Evolutionary conservation across 2,797 vertebrate species (phyloP).

Genomic region (Trematomus bernacchii): DNA sequence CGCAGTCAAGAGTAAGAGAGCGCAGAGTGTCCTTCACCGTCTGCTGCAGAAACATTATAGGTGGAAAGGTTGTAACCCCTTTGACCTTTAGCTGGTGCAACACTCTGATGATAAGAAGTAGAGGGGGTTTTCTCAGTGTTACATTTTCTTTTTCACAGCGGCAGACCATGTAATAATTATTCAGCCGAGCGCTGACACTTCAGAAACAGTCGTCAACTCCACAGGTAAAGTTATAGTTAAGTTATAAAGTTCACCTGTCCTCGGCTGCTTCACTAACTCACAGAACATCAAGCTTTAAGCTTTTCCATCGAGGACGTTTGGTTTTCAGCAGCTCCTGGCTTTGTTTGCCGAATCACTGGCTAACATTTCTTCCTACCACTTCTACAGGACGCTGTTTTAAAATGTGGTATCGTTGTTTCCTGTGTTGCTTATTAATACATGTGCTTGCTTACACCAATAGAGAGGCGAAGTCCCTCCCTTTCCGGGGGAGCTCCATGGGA

Average conservation of each 20-base stretch:
- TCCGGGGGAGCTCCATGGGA: too few species aligned
- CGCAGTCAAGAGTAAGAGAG: too few species aligned
- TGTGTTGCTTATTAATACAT: neutral
- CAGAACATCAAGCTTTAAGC: neutral
- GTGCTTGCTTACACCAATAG: neutral
- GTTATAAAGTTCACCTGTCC: neutral
- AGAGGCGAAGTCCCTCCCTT: too few species aligned
- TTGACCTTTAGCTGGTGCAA: too few species aligned
- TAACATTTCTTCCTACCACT: neutral
- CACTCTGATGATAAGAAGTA: neutral
- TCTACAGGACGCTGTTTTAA: too few species aligned
- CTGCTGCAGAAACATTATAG: too few species aligned
- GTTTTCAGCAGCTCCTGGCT: slow-evolving; percentile 11
- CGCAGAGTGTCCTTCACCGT: too few species aligned
- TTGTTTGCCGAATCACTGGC: neutral
- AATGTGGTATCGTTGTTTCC: neutral
- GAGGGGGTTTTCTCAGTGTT: slow-evolving; percentile 43
- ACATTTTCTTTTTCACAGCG: slow-evolving; percentile 69
- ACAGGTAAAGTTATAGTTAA: slow-evolving; percentile 55
- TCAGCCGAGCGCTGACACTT: slow-evolving; percentile 72
- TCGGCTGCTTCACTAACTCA: slow-evolving; percentile 14
- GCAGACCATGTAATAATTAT: slow-evolving; percentile 71
- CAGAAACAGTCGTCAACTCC: slow-evolving; percentile 56
- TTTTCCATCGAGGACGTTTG: neutral
- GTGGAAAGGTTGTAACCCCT: too few species aligned